Base-by-base conservation (phyloP, 2,888 invertebrate species). In the Sphaeridia pumilis region DNA sequence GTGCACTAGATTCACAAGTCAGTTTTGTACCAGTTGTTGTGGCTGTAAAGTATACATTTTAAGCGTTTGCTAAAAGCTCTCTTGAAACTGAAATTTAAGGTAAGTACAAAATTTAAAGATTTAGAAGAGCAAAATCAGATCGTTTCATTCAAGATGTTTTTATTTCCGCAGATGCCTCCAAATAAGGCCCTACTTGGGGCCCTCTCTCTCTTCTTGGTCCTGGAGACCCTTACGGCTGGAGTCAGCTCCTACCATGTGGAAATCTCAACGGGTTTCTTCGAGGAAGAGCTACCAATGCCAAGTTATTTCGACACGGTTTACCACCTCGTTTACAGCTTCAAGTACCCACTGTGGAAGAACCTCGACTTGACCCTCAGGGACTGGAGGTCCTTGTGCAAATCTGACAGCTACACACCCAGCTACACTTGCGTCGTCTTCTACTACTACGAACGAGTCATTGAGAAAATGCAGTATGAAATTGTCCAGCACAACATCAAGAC, bases 381-480 rank as follows among this genome's bases (percentile, higher is more conserved):
- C 46, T 63, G 63, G 63, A 48, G 60, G 28, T 51, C 54, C 3
- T 56, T 55, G 36, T 63, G 63, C 42, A 49, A 49, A 44, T 56
- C 57, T 4, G 60, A 63, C 10, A 52, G 46, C 3, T 59, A 58
- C 31, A 26, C 60, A 1, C 63, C 63, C 0, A 56, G 56, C 43
- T 63, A 61, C 52, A 59, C 60, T 12, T 63, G 61, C 42, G 58
- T 58, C 1, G 58, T 63, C 2, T 63, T 63, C 36, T 63, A 55
- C 28, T 56, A 63, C 35, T 57, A 57, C 45, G 63, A 63, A 44
- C 45, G 48, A 49, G 57, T 54, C 45, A 49, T 63, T 3, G 60
- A 63, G 44, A 34, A 56, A 28, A 53, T 61, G 46, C 57, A 60
- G 26, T 5, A 48, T 22, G 63, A 63, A 22, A 43, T 63, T 5